Evolutionary conservation across 2,113 vertebrate genomes (phyloP).

Genomic region (Hystrix cristata): DNA sequence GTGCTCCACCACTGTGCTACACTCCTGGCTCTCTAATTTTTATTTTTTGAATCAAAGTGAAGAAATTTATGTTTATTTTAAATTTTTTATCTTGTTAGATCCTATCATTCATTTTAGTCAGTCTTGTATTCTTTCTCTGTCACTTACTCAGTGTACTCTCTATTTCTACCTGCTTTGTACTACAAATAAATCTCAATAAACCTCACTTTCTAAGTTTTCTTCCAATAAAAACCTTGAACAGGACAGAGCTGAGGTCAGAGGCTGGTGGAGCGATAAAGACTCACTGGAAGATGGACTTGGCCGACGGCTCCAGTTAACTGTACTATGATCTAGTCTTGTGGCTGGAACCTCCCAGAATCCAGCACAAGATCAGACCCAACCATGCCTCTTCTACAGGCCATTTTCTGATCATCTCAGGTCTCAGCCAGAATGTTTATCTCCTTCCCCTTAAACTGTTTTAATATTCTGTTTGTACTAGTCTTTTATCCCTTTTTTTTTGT

Average conservation of each 20-base stretch:
- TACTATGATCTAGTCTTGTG: not conserved
- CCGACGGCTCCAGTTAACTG: not conserved
- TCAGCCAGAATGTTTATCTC: not conserved
- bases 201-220: not conserved
- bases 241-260: slow-evolving; percentile 19
- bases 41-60: not conserved
- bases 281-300: not conserved
- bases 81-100: not conserved
- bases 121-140: not conserved
- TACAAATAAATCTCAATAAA: not conserved
- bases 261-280: not conserved
- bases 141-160: not conserved
- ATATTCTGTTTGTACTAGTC: not conserved
- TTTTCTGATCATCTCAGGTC: not conserved
- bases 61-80: not conserved
- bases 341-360: not conserved
- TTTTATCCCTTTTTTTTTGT: not conserved
- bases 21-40: not conserved
- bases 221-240: not conserved
- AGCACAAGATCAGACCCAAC: not conserved
- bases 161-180: not conserved
- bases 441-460: not conserved
- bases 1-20: too few relatives aligned
- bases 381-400: not conserved
- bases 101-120: not conserved